Percentiles rank a stretch among this genome's conserved stretches.
Evolutionary conservation across 2,888 invertebrate species (phyloP).

Genomic region (Drosophila mulleri): DNA sequence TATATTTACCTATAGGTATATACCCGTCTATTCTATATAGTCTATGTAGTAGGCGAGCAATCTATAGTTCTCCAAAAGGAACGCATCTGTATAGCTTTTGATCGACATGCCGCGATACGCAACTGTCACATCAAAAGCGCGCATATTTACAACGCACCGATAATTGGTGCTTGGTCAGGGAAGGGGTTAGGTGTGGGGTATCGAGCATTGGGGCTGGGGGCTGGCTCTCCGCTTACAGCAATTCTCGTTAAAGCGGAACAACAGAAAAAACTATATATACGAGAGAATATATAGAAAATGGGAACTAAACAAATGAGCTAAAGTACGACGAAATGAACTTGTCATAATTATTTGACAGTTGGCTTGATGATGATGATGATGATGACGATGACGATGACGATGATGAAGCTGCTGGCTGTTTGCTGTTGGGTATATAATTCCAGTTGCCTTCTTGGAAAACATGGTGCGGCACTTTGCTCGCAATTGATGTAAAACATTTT

Average conservation of each 20-base stretch:
- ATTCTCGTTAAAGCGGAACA: constrained; percentile 66
- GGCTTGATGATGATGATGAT: constrained; percentile 47
- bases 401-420: constrained; percentile 7
- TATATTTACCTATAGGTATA: not conserved
- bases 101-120: constrained; percentile 42
- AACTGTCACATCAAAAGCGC: constrained; percentile 80
- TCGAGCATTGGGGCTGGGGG: not conserved
- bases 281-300: constrained; percentile 17
- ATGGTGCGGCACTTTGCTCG: constrained; percentile 38
- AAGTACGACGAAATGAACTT: constrained; percentile 81
- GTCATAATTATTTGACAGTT: constrained; percentile 83
- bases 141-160: constrained; percentile 73
- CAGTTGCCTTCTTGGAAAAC: constrained; percentile 51
- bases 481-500: constrained; percentile 77
- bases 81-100: constrained; percentile 33
- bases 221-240: constrained; percentile 61
- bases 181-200: not conserved
- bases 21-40: not conserved
- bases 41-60: constrained; percentile 14
- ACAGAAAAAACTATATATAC: constrained; percentile 26
- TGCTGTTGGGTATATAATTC: constrained; percentile 25
- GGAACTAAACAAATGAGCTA: constrained; percentile 73
- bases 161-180: constrained; percentile 73
- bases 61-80: constrained; percentile 2
- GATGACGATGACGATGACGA: not conserved